Base-by-base conservation (phyloP, 2,797 vertebrate species). In the Scleropages formosus region DNA sequence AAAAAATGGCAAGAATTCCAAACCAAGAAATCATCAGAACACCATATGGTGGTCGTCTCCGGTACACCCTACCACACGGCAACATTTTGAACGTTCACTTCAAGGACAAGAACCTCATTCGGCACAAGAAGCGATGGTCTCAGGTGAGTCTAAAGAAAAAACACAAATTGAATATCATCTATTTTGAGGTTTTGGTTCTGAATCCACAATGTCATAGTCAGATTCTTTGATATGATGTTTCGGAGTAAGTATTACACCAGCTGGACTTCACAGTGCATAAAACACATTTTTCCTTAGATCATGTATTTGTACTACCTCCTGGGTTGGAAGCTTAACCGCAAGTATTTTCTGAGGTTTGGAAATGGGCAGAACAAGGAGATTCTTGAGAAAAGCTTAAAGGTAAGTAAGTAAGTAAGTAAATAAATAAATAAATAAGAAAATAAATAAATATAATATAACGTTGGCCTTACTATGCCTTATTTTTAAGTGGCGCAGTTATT, bases 121-220 rank as follows among this genome's bases (percentile, higher is more conserved):
- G 91, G 8, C 89, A 93, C 85, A 92, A 90, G 78, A 93, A 93
- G 81, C 85, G 91, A 77, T 92, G 91, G 91, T 92, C 91, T 31
- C 91, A 91, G 86, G 91, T 91, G 78, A 18, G 74, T 39, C 4
- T 1, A 60, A 22, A 58, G 26, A 65, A 39, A 44, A 24, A 10
- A 22, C 11, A 26, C 10, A n/a, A 31, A 8, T 8, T 11, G 12
- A 24, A 27, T 4, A 11, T 9, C 64, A 13, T 27, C 7, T 4
- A 20, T 61, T 61, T 8, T 13, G 4, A 13, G 4, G 4, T 6
- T 20, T 63, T 4, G 8, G 4, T n/a, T n/a, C n/a, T n/a, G n/a
- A 39, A 39, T 31, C 6, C 31, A 31, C 39, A 39, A 39, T 39
- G 31, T 39, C 6, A 39, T 6, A 31, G 6, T 6, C 31, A 6